phyloP scores from a whole-genome alignment of 35 echinoderm and acorn worm genomes.

The Strongylocentrotus purpuratus region DNA sequence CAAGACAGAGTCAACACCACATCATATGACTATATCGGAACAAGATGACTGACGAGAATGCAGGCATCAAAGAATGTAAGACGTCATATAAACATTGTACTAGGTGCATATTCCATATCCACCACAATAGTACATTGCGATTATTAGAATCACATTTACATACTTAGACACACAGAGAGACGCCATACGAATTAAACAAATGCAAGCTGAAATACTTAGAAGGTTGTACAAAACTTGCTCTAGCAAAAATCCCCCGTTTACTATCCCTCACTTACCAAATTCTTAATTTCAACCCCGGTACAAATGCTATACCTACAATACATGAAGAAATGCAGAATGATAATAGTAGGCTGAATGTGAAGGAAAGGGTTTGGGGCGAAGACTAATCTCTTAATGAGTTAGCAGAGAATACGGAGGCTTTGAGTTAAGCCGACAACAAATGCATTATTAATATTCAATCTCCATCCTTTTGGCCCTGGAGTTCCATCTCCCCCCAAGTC shows the following conservation, averaged over 20 bases:
- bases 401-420: background rate
- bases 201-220: no score
- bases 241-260: no score
- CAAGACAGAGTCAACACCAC: background rate
- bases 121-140: background rate
- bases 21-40: background rate
- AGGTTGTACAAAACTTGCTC: no score
- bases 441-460: constrained; percentile 6
- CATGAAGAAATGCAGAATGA: no score
- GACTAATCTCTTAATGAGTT: background rate
- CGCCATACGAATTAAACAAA: background rate
- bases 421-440: background rate
- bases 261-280: no score
- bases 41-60: background rate
- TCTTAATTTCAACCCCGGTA: no score
- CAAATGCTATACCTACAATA: no score
- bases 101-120: background rate
- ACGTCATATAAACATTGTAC: background rate
- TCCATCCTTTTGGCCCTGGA: background rate
- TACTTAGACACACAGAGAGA: background rate
- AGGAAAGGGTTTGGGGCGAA: background rate
- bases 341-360: background rate
- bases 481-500: background rate
- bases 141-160: background rate
- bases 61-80: background rate